Evolutionary conservation across 92 coral and sea anemone genomes (phyloP).

Genomic region (Metridium senile): DNA sequence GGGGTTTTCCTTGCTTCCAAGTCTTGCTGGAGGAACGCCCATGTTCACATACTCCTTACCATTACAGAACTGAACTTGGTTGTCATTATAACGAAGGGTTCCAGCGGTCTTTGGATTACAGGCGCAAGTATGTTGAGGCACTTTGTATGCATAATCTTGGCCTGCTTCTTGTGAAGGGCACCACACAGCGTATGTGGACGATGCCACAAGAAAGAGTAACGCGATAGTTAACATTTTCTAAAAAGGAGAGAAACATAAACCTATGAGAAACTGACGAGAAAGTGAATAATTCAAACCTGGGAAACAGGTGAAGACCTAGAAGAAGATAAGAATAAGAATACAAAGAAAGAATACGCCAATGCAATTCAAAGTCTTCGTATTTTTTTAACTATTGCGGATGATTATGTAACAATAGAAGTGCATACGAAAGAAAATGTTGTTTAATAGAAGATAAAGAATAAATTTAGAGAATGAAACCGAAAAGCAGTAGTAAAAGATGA

Average conservation of each 20-base stretch:
- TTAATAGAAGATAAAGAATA: too few species aligned
- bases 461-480: too few species aligned
- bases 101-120: slow-evolving; percentile 36
- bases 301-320: background rate
- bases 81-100: slow-evolving; percentile 44
- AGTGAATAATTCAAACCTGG: background rate
- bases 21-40: background rate
- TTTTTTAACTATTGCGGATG: too few species aligned
- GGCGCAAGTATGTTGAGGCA: slow-evolving; percentile 27
- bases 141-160: slow-evolving; percentile 3
- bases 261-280: background rate
- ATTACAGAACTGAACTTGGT: slow-evolving; percentile 41
- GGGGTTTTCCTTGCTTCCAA: slow-evolving; percentile 36
- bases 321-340: background rate
- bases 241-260: background rate
- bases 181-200: background rate
- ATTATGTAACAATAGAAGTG: too few species aligned
- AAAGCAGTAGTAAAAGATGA: too few species aligned
- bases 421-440: too few species aligned
- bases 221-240: background rate
- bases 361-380: too few species aligned
- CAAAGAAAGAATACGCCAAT: too few species aligned
- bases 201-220: slow-evolving; percentile 18
- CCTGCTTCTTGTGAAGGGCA: background rate
- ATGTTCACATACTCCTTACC: slow-evolving; percentile 37